Conservation (phyloP, 2,113 vertebrate genomes). For the Macrotis lagotis region DNA sequence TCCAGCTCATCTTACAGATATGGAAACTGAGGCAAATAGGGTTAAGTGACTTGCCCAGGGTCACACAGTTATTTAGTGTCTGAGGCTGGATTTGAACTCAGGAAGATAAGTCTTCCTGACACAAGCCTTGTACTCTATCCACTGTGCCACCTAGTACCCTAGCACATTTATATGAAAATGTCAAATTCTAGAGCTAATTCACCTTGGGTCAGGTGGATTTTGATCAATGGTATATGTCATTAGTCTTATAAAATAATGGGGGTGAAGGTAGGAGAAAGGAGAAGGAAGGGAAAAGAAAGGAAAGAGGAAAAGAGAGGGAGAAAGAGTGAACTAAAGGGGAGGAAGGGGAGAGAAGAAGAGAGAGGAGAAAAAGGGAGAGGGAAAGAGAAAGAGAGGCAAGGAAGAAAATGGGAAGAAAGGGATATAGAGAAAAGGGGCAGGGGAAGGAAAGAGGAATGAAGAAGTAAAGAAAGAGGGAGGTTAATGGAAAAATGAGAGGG, state of each 20-base stretch:
- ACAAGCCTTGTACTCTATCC: neutral
- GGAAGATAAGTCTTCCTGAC: too few species aligned
- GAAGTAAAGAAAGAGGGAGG: too few species aligned
- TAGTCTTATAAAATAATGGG: neutral
- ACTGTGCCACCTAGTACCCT: neutral
- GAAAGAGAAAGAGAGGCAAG: neutral
- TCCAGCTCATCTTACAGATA: too few species aligned
- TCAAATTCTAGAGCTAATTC: slow-evolving; percentile 59
- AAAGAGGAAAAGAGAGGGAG: neutral
- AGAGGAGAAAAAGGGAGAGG: neutral
- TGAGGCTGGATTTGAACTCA: neutral
- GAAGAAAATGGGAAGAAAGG: too few species aligned
- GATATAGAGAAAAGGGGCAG: too few species aligned
- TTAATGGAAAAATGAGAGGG: too few species aligned
- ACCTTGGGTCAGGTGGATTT: slow-evolving; percentile 45
- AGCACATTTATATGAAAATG: slow-evolving; percentile 38
- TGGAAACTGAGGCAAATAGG: too few species aligned
- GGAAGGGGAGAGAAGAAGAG: too few species aligned
- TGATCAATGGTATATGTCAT: neutral
- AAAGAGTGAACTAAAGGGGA: neutral
- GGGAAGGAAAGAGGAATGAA: too few species aligned
- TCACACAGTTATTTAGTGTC: neutral
- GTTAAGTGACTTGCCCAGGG: neutral
- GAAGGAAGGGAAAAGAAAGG: neutral
- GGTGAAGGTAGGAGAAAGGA: neutral